Base-by-base conservation (phyloP, 2,888 invertebrate species). In the Rotaria socialis region DNA sequence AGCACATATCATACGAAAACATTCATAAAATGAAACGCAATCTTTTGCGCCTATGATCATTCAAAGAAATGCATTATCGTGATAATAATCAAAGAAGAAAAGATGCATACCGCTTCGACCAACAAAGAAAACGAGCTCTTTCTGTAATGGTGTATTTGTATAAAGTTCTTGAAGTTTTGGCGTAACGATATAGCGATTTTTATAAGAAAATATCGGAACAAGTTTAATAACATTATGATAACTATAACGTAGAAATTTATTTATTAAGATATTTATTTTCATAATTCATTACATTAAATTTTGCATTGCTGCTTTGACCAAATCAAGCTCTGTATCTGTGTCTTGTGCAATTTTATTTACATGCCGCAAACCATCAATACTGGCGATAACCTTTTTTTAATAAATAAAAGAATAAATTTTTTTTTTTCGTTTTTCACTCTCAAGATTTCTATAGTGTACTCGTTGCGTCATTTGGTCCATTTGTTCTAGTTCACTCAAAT, bases 121-220 rank as follows among this genome's bases (percentile, higher is more conserved):
- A 80, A 47, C 47, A 47, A 80, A 80, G 19, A 80, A 80, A 5
- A 47, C 80, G 8, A 80, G n/a, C 47, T 80, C 80, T 80, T 47
- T 80, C n/a, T 80, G 43, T 11, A 43, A n/a, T 24, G 3, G 0
- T 14, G 14, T 8, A 80, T 47, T n/a, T 5, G 47, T n/a, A 80
- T 80, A 80, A 14, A 80, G 47, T 47, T 80, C 47, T 11, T 47
- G 80, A 80, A 80, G 47, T n/a, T 80, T 47, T 47, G 80, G 80
- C n/a, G 80, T 80, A 10, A 80, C 80, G 1, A 80, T 80, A 47
- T 80, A 80, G 47, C 80, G 80, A 80, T 80, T 80, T 47, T 80
- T 80, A 80, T 80, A 80, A 24, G 80, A 80, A 47, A 80, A 80
- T 80, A 80, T 80, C 47, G 80, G 80, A 47, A 80, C 47, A 43